Conservation (phyloP, 2,888 invertebrate genomes). For the Candidula unifasciata region DNA sequence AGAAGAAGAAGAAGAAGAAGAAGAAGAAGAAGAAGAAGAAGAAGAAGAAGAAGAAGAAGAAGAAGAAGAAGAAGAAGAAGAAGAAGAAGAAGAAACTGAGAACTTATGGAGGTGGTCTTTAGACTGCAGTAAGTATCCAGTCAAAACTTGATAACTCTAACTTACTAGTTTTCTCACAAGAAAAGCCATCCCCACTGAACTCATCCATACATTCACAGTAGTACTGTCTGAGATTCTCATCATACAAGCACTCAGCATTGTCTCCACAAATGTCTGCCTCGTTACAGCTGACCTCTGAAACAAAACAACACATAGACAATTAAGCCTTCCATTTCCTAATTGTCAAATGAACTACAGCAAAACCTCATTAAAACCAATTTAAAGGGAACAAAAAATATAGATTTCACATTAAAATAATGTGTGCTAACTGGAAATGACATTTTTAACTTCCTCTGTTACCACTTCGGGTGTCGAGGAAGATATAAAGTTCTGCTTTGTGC, state of each 20-base stretch:
- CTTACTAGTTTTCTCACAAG: conserved; percentile 61
- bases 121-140: too few relatives aligned
- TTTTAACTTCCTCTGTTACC: too few relatives aligned
- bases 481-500: too few relatives aligned
- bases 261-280: conserved; percentile 74
- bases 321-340: too few relatives aligned
- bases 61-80: neutral
- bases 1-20: neutral
- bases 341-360: too few relatives aligned
- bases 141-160: neutral
- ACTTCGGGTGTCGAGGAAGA: too few relatives aligned
- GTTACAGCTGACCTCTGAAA: conserved; percentile 72
- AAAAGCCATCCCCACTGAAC: conserved; percentile 75
- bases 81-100: neutral
- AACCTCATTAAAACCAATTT: too few relatives aligned
- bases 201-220: conserved; percentile 75
- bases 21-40: neutral
- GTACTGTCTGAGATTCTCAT: conserved; percentile 62
- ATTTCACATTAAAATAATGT: too few relatives aligned
- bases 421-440: too few relatives aligned
- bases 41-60: conserved; percentile 13
- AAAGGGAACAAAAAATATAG: too few relatives aligned
- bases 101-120: too few relatives aligned
- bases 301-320: neutral
- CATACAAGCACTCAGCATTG: conserved; percentile 75